phyloP scores from a whole-genome alignment of 2,113 vertebrate genomes.

The Oncorhynchus nerka region DNA sequence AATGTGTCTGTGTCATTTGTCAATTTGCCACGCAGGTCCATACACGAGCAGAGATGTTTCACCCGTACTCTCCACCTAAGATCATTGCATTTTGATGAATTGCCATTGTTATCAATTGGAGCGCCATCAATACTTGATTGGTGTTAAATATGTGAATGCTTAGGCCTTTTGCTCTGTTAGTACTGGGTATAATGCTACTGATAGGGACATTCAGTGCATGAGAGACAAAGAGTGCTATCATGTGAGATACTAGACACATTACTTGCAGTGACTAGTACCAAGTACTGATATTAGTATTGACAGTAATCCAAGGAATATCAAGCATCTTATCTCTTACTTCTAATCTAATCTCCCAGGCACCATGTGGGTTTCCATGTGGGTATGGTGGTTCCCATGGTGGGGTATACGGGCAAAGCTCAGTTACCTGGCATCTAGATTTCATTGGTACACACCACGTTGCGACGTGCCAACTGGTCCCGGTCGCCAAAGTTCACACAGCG shows the following conservation, averaged over 20 bases:
- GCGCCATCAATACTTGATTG: background rate
- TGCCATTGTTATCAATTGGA: slow-evolving; percentile 19
- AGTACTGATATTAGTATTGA: no score
- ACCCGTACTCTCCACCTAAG: background rate
- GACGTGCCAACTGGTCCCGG: background rate
- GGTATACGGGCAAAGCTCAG: background rate
- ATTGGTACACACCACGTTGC: background rate
- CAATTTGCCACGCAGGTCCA: slow-evolving; percentile 29
- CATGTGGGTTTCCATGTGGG: slow-evolving; percentile 4
- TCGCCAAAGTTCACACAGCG: background rate
- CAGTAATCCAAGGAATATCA: no score
- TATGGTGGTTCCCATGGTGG: background rate
- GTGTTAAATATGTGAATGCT: background rate
- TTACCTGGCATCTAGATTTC: background rate
- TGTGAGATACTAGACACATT: no score
- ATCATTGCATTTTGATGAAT: slow-evolving; percentile 23
- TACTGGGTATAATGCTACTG: background rate
- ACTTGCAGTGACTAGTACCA: no score
- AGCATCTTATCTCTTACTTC: no score
- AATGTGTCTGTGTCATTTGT: slow-evolving; percentile 41
- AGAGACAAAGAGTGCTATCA: background rate
- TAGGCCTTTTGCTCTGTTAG: background rate
- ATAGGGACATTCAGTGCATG: background rate
- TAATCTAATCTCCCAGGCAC: no score
- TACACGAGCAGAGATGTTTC: background rate